A percentile compares a stretch with the other conserved stretches of the same genome.
Evolutionary conservation across 2,113 vertebrate genomes (phyloP).

Genomic region (Speoplatyrhinus poulsoni): DNA sequence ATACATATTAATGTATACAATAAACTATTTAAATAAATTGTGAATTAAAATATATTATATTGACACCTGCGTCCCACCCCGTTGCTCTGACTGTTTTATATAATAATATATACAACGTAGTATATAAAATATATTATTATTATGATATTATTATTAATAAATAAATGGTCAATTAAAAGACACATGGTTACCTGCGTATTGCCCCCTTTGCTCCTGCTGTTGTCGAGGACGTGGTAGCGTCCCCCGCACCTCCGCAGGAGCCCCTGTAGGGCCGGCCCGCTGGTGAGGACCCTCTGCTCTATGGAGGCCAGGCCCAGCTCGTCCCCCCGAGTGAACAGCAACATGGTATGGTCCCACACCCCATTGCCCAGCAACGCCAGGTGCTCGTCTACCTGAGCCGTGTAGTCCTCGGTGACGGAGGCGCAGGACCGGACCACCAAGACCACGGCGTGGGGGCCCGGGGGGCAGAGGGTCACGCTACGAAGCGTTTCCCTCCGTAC

Average conservation of each 20-base stretch:
- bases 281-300: constrained; percentile 56
- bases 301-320: constrained; percentile 64
- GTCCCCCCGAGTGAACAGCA: constrained; percentile 74
- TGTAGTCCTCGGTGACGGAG: constrained; percentile 63
- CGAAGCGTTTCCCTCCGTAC: constrained; percentile 71
- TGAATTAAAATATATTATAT: too few species aligned
- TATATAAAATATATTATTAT: too few species aligned
- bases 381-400: constrained; percentile 67
- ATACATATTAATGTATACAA: too few species aligned
- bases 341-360: constrained; percentile 67
- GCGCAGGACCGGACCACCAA: constrained; percentile 69
- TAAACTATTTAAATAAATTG: too few species aligned
- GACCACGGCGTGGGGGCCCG: constrained; percentile 73
- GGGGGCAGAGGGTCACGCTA: constrained; percentile 68
- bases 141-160: too few species aligned
- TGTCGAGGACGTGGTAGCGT: constrained; percentile 72
- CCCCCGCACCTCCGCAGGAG: constrained; percentile 67
- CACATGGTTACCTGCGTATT: constrained; percentile 37
- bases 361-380: constrained; percentile 62
- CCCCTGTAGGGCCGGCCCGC: constrained; percentile 51
- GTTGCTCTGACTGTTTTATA: too few species aligned
- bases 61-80: too few species aligned
- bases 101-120: too few species aligned
- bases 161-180: too few species aligned
- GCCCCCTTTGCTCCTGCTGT: constrained; percentile 57